Evolutionary conservation across 1,140 invertebrate species (phyloP), one percentile per base, ranked within the genome.

Genomic region (Drosophila repleta): DNA sequence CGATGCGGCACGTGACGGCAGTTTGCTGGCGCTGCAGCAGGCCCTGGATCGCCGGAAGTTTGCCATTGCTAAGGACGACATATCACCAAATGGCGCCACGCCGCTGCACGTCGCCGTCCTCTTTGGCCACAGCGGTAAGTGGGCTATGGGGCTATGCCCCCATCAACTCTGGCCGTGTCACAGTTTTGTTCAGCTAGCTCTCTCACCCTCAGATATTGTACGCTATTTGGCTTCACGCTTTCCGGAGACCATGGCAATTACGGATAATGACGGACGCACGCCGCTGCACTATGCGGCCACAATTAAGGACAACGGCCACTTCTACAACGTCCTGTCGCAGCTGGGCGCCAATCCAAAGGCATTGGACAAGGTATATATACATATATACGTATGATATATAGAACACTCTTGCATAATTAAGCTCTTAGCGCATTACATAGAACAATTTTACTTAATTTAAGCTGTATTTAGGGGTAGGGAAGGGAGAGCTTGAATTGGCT

Each of bases 31-130:
- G 72, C 92, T 98, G 24, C 96, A 98, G 92, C 94, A 95, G 53
- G 95, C 97, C 3, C 92, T 98, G 74, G 97, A 98, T 92, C 92
- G 97, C 60, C 96, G 97, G 89, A 97, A 98, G 94, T 96, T 98
- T 88, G 97, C 97, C 7, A 94, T 97, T 43, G 96, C 97, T 6
- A 94, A 96, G 76, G 96, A 98, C 92, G 93, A 94, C 56, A 93
- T 94, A 69, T 96, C 95, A 45, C 94, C 96, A 35, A 95, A 96
- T 79, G 97, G 97, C n/a, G 95, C 97, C 21, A 98, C 97, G 0
- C 96, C 98, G 2, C 92, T 99, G 39, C 98, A 99, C 92, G 97
- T 98, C 52, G 97, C 98, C 7, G 96, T 96, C 0, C 94, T 98
- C 62, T 96, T 96, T 91, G 95, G 95, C 26, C 94, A 96, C 85